These are phyloP conservation scores for Hirundichthys speculiger DNA, from an alignment of 2,113 vertebrate genomes.

Conservation along the genomic window DNA sequence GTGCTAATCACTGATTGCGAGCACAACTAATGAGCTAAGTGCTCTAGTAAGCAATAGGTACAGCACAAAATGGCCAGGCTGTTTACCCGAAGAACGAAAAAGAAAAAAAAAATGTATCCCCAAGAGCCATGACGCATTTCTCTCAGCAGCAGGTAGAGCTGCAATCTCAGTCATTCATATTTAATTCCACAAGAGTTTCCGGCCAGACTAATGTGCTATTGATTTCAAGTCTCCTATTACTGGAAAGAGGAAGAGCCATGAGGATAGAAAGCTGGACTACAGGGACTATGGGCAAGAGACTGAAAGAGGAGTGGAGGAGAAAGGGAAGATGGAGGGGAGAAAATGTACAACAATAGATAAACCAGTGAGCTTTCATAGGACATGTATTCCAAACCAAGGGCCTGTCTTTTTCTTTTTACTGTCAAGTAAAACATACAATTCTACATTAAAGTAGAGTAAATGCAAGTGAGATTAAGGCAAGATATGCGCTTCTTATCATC, in stretches of 20 bases:
- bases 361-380: constrained; percentile 36
- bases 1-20: constrained; percentile 16
- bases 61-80: constrained; percentile 67
- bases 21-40: constrained; percentile 42
- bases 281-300: constrained; percentile 60
- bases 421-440: constrained; percentile 23
- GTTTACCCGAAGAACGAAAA: constrained; percentile 55
- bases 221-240: constrained; percentile 85
- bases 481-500: constrained; percentile 33
- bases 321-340: constrained; percentile 44
- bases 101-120: constrained; percentile 52
- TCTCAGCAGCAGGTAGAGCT: constrained; percentile 80
- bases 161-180: constrained; percentile 86
- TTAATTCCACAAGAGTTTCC: constrained; percentile 84
- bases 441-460: constrained; percentile 30
- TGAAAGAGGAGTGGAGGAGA: constrained; percentile 59
- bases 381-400: constrained; percentile 21
- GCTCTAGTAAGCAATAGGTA: constrained; percentile 39
- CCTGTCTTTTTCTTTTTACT: constrained; percentile 13
- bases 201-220: constrained; percentile 85
- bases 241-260: constrained; percentile 58
- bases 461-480: constrained; percentile 16
- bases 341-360: constrained; percentile 34
- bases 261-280: constrained; percentile 59
- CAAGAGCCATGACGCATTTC: constrained; percentile 70